Base-by-base conservation (phyloP, 2,113 vertebrate species). In the Sylvia atricapilla region DNA sequence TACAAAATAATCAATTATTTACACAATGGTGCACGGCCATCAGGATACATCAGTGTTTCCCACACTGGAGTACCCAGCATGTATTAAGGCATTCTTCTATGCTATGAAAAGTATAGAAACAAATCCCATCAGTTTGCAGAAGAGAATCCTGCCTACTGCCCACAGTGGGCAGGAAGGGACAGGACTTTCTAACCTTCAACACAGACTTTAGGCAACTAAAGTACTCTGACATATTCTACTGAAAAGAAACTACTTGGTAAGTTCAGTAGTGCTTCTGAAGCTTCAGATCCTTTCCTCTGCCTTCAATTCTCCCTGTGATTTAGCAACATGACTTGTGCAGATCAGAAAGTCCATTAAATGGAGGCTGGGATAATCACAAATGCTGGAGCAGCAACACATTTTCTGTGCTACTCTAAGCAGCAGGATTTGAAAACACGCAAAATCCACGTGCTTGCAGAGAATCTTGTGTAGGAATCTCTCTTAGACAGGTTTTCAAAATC, bases 1-100 rank as follows among this genome's bases (percentile, higher is more conserved):
- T 84, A 84, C 33, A 90, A 88, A 91, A 69, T 30, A 90, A 83
- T 68, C 66, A 86, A 35, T 90, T 92, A 66, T 84, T 89, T 80
- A 77, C 59, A 70, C 44, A 79, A 10, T 25, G 24, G 31, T 86
- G 43, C 33, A 58, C 64, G 67, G 50, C n/a, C 52, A 50, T 70
- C 47, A 91, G 60, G 64, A 89, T 18, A 70, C 28, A 81, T n/a
- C 11, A 66, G 60, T 46, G 9, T 55, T 30, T 90, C 55, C 35
- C 33, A 52, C 17, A 22, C 2, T 2, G 7, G 28, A 56, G 21
- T 13, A 64, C 11, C 7, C 47, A 74, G 47, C 7, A 66, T 7
- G 7, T 81, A 39, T 39, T 70, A 82, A 82, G 18, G 18, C 21
- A 60, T 76, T 93, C 30, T 73, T 73, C 64, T 50, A 0, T 17